These are phyloP conservation scores for Salvelinus alpinus DNA, from an alignment of 2,113 vertebrate species.

Conservation along the genomic window DNA sequence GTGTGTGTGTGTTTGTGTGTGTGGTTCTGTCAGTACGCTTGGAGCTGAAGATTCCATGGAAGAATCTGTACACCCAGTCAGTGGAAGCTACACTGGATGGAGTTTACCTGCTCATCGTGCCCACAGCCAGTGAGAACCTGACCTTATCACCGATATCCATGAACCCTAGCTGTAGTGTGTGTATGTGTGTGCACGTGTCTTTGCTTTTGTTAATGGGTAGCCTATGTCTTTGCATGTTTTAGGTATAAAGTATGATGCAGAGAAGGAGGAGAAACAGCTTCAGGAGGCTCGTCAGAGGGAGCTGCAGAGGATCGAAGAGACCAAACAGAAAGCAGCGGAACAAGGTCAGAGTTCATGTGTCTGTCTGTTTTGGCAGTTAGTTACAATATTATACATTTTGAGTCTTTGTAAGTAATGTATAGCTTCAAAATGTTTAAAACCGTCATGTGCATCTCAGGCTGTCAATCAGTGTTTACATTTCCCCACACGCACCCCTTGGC, in stretches of 20 bases:
- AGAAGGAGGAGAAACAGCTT: constrained; percentile 90
- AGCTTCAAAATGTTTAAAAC: no score
- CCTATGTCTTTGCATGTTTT: neutral
- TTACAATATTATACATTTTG: no score
- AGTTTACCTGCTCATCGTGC: constrained; percentile 93
- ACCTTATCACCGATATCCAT: neutral
- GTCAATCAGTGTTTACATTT: no score
- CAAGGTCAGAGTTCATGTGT: constrained; percentile 73
- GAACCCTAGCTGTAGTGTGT: neutral
- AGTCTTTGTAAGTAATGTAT: no score
- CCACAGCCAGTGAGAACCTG: constrained; percentile 84
- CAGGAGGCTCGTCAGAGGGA: constrained; percentile 90
- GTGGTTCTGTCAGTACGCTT: constrained; percentile 79
- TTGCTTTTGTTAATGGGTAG: neutral
- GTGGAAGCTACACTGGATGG: constrained; percentile 93
- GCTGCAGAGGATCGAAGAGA: constrained; percentile 93
- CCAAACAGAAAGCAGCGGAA: constrained; percentile 91
- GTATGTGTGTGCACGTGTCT: neutral
- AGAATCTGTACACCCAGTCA: constrained; percentile 93
- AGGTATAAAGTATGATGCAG: constrained; percentile 95
- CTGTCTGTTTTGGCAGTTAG: neutral
- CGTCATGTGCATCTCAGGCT: no score
- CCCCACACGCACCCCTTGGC: no score
- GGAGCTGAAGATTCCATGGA: constrained; percentile 93
- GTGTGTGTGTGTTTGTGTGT: constrained; percentile 21